phyloP scores from a whole-genome alignment of 2,797 vertebrate genomes.

The Pagetopsis macropterus region DNA sequence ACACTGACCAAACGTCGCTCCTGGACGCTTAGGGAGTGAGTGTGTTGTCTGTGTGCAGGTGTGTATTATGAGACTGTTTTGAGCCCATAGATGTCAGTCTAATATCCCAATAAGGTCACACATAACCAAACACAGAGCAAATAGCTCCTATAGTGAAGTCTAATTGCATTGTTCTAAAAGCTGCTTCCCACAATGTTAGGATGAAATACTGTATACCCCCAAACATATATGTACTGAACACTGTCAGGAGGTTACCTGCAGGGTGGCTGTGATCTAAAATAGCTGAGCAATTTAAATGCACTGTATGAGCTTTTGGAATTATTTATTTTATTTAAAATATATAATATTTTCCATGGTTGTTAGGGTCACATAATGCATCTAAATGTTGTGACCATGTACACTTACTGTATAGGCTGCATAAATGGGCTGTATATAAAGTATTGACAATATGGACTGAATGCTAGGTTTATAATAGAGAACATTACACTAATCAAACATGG shows the following conservation, averaged over 20 bases:
- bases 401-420: neutral
- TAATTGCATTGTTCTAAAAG: neutral
- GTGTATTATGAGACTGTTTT: too few species aligned
- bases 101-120: slow-evolving; percentile 1
- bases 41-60: too few species aligned
- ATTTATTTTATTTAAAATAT: slow-evolving; percentile 2
- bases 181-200: neutral
- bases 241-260: neutral
- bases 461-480: neutral
- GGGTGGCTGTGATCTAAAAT: neutral
- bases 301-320: neutral
- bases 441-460: neutral
- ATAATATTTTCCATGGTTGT: too few species aligned
- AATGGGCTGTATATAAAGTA: neutral
- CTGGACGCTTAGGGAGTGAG: too few species aligned
- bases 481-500: neutral
- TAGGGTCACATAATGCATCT: neutral
- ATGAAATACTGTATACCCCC: neutral
- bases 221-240: neutral
- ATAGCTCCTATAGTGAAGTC: neutral
- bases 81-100: neutral
- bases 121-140: slow-evolving; percentile 6
- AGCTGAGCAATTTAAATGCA: neutral
- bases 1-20: too few species aligned
- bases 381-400: neutral